These are phyloP conservation scores for Tipula unca DNA, from an alignment of 2,888 invertebrate species.

Conservation along the genomic window DNA sequence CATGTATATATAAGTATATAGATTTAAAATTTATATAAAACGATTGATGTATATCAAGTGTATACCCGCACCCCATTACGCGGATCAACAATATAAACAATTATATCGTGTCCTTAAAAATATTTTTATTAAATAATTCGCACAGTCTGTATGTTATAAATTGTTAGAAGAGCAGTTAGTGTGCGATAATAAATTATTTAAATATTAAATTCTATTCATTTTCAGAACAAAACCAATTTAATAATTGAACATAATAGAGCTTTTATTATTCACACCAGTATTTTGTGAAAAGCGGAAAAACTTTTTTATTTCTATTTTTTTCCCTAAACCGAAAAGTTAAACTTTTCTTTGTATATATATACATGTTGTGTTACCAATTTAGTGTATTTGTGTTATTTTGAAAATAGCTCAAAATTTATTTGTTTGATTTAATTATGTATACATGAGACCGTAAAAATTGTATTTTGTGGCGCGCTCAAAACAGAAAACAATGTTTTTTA, in stretches of 20 bases:
- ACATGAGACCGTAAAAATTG: neutral
- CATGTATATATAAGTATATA: neutral
- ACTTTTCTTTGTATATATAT: neutral
- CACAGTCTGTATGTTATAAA: too few relatives aligned
- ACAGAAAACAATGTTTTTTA: neutral
- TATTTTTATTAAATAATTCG: neutral
- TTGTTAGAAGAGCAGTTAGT: neutral
- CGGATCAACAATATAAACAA: neutral
- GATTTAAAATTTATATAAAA: too few relatives aligned
- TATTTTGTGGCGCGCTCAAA: neutral
- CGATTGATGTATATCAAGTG: neutral
- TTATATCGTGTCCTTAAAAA: neutral
- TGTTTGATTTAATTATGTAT: conserved; percentile 2
- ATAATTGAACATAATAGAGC: conserved; percentile 1
- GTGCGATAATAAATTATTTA: neutral
- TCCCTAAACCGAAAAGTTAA: neutral
- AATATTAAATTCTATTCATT: neutral
- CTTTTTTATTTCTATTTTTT: neutral
- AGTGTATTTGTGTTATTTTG: neutral
- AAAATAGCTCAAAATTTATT: neutral
- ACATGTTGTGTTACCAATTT: neutral
- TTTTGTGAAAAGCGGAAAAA: neutral
- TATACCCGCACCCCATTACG: neutral
- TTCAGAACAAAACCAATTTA: neutral
- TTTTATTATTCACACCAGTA: neutral